Base-by-base conservation (phyloP, 2,888 invertebrate species). In the Clostera curtula region DNA sequence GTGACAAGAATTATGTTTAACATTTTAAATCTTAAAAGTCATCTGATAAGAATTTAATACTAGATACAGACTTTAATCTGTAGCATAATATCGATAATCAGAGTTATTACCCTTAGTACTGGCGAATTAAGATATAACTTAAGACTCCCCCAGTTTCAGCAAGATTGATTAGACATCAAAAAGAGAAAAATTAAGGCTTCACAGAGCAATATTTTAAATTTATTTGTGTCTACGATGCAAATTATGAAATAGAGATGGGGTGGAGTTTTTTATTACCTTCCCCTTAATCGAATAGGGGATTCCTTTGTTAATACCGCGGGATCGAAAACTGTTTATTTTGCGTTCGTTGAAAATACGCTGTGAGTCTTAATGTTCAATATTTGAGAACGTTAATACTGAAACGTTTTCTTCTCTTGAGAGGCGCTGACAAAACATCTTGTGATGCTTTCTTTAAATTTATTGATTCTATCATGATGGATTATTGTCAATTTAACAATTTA, bases 211-310 rank as follows among this genome's bases (percentile, higher is more conserved):
- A 79, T 77, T 80, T 76, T 69, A 79, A 77, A 79, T 76, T 79
- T 80, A 79, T 79, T 77, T 80, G 70, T 74, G 67, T 74, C 72
- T 71, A 63, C 74, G 61, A 80, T 80, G 80, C 79, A 80, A 80
- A 80, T 80, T 79, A 75, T 79, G 77, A 73, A 75, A 77, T 74
- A 74, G 74, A 77, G 75, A 66, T 63, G 59, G 72, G 72, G 70
- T 51, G 64, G 42, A 27, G 55, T 60, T 66, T 68, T 63, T 66
- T 63, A 62, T 66, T 72, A 66, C 56, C 57, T 57, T 61, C 58
- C 52, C 62, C 59, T 60, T 72, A 73, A 76, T 76, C 75, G 74
- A 71, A 73, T 72, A 56, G 75, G 77, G 77, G 67, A 66, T 59
- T 51, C 48, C 68, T 75, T 49, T 75, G 72, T 74, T 66, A 64